Evolutionary conservation across 1,140 invertebrate genomes (phyloP), one percentile per base, ranked within the genome.

Genomic region (Pteromalus puparum): DNA sequence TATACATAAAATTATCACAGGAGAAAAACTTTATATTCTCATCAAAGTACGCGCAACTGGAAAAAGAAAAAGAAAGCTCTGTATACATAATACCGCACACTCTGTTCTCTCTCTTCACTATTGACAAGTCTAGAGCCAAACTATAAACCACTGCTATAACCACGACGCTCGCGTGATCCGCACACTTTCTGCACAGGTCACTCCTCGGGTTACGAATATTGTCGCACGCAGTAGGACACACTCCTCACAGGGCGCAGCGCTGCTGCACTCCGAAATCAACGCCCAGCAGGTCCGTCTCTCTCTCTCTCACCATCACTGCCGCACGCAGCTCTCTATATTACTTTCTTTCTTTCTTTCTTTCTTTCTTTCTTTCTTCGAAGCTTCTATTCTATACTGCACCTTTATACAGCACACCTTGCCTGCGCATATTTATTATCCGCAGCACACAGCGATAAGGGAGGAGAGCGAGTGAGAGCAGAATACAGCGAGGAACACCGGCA

Each of bases 251-350:
- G 53, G 67, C 34, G 67, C 75, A n/a, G 46, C 73, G 28, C 42
- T 72, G 26, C 74, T 83, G 28, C 81, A 82, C 30, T 82, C 81
- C 7, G 53, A 82, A 3, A 26, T 53, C 53, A 82, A 34, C 81
- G 73, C 65, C 70, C 30, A 83, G 28, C 75, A 83, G 82, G 75
- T 83, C 75, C 75, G 75, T 83, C 26, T 72, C 21, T 68, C 15
- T 83, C 26, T 72, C 21, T 68, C 15, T 70, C 34, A 42, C 38
- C 38, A 42, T 0, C 67, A 38, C 34, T 5, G 13, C 13, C 34
- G 30, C 77, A 68, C 53, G 34, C 30, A 46, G 48, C 77, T 10
- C 61, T 34, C 18, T 21, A 18, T 53, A 53, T 53, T 18, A 53
- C 48, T 53, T 53, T 1, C 18, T 21, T 53, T 61, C 18, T 61